These are phyloP conservation scores for Drosophila suzukii DNA, from an alignment of 1,140 invertebrate genomes.

Conservation along the genomic window DNA sequence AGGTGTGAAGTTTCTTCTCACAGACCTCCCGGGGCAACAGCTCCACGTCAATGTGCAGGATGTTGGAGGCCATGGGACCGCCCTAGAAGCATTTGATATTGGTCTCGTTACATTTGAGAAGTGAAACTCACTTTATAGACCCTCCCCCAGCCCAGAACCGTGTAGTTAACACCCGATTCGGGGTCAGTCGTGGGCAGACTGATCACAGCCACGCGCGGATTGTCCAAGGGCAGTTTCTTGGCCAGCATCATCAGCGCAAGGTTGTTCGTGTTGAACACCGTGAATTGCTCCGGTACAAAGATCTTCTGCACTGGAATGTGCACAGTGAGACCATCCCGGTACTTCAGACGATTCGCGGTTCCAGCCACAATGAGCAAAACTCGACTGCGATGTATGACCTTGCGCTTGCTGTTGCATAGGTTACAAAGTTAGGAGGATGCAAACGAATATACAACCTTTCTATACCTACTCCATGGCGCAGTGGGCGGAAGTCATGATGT, in stretches of 20 bases:
- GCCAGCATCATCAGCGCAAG: conserved; percentile 42
- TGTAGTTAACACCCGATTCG: conserved; percentile 16
- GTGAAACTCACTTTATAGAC: conserved; percentile 22
- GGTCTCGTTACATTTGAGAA: fast-evolving
- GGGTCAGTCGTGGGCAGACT: conserved; percentile 32
- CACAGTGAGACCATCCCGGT: not conserved
- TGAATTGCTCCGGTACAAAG: conserved; percentile 47
- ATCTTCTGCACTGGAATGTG: conserved; percentile 31
- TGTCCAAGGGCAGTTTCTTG: conserved; percentile 18
- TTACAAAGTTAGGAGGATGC: not conserved
- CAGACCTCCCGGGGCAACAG: conserved; percentile 23
- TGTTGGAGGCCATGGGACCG: conserved; percentile 33
- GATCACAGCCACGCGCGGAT: conserved; percentile 28
- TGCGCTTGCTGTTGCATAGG: conserved; percentile 28
- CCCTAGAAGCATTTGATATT: conserved; percentile 4
- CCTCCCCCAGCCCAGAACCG: conserved; percentile 59
- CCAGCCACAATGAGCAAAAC: conserved; percentile 50
- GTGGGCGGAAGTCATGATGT: conserved; percentile 49
- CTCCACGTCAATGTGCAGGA: conserved; percentile 46
- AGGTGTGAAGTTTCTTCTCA: conserved; percentile 10
- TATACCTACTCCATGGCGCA: conserved; percentile 65
- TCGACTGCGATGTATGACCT: conserved; percentile 37
- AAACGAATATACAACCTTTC: not conserved
- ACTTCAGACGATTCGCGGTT: conserved; percentile 32
- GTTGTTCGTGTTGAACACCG: conserved; percentile 52